These are phyloP conservation scores for Psix sp. DNA, from an alignment of 1,140 invertebrate genomes.

Conservation along the genomic window DNA sequence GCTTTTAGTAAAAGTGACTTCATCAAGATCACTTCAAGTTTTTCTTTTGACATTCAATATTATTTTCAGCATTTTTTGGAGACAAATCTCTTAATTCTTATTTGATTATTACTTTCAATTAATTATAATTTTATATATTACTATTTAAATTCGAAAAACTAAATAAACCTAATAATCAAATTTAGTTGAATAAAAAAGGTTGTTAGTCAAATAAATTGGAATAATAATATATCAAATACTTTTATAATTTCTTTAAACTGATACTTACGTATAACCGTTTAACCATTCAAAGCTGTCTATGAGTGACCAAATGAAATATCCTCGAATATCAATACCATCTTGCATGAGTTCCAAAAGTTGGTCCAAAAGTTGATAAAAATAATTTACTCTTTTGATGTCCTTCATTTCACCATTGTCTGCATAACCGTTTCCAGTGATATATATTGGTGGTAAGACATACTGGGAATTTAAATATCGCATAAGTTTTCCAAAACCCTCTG, in stretches of 20 bases:
- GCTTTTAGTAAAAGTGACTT: too few relatives aligned
- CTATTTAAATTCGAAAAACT: too few relatives aligned
- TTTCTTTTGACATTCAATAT: too few relatives aligned
- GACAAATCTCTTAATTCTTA: too few relatives aligned
- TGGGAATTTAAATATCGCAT: conserved; percentile 74
- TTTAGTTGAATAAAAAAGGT: too few relatives aligned
- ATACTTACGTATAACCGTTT: conserved; percentile 79
- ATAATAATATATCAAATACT: not conserved
- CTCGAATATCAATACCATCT: conserved; percentile 75
- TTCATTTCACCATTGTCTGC: conserved; percentile 75
- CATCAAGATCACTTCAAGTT: too few relatives aligned
- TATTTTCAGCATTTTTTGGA: too few relatives aligned
- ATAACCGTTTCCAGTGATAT: conserved; percentile 80
- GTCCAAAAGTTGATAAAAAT: conserved; percentile 65
- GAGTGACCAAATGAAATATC: conserved; percentile 85
- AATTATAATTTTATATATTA: too few relatives aligned
- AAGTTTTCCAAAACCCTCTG: conserved; percentile 73
- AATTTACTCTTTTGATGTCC: conserved; percentile 76
- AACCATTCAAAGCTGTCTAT: conserved; percentile 87
- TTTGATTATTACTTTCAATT: too few relatives aligned
- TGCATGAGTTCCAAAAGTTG: conserved; percentile 72
- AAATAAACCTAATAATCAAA: too few relatives aligned
- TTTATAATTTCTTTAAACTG: not conserved
- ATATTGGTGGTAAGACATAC: conserved; percentile 74
- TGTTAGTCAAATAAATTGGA: not conserved